Conservation (phyloP, 1,140 invertebrate genomes). For the Apis florea region DNA sequence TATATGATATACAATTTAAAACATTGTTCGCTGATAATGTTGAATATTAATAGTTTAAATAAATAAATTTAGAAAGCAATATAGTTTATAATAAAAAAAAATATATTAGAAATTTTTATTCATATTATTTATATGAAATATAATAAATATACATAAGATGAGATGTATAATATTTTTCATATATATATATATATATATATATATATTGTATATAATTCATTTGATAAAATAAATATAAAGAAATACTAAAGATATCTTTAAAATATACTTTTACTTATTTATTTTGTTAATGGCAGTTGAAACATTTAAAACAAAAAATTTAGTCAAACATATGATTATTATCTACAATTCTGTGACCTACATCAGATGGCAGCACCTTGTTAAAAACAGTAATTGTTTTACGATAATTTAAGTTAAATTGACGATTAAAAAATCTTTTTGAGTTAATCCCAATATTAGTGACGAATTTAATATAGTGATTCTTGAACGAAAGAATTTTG, state of each 20-base stretch:
- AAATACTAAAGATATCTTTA: background rate
- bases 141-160: background rate
- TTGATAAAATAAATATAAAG: background rate
- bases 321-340: background rate
- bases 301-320: background rate
- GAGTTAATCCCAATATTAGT: background rate
- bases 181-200: background rate
- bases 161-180: background rate
- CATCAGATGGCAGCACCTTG: slow-evolving; percentile 16
- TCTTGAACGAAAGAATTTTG: background rate
- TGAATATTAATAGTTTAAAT: background rate
- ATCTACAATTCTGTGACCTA: background rate
- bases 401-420: background rate
- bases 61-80: background rate
- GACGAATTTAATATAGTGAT: background rate
- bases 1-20: too few relatives aligned
- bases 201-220: background rate
- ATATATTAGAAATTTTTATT: background rate
- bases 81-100: background rate
- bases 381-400: slow-evolving; percentile 1
- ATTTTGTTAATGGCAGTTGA: background rate
- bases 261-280: background rate
- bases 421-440: background rate
- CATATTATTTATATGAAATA: background rate
- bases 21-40: too few relatives aligned